Percentiles rank a stretch among this genome's conserved stretches.
Evolutionary conservation across 2,113 vertebrate species (phyloP).

Genomic region (Callionymus lyra): DNA sequence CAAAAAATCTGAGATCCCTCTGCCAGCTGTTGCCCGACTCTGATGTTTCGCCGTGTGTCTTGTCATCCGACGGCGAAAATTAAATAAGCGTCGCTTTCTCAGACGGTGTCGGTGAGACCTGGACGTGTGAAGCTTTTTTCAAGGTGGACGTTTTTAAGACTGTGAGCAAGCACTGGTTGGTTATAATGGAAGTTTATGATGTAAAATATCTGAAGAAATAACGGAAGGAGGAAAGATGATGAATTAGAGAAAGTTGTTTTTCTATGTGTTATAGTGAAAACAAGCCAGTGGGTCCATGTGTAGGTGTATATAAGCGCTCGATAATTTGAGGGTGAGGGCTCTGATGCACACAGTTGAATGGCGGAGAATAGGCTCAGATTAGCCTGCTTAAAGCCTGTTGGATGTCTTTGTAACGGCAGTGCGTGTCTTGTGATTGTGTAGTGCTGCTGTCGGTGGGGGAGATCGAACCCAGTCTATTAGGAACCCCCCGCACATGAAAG

Average conservation of each 20-base stretch:
- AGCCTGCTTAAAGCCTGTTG: constrained; percentile 52
- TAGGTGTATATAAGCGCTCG: constrained; percentile 5
- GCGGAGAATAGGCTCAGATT: constrained; percentile 43
- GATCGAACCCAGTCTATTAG: constrained; percentile 43
- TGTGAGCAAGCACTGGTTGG: no score
- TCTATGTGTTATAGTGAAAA: no score
- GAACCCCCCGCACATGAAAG: constrained; percentile 64
- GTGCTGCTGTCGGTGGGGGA: constrained; percentile 7
- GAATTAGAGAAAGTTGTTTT: no score
- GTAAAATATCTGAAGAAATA: no score
- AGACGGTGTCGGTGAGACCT: constrained; percentile 1
- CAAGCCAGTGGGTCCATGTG: no score
- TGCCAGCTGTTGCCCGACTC: constrained; percentile 11
- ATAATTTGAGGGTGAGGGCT: constrained; percentile 39
- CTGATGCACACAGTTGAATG: constrained; percentile 50
- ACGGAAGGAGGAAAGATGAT: no score
- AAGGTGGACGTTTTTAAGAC: background rate
- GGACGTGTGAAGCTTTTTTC: background rate
- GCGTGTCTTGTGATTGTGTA: constrained; percentile 37
- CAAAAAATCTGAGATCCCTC: constrained; percentile 11
- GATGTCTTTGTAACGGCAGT: constrained; percentile 59
- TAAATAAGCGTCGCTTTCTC: background rate
- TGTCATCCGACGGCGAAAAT: background rate
- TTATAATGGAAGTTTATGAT: no score
- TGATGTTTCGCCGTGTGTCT: constrained; percentile 7